A percentile compares a stretch with the other conserved stretches of the same genome.
Evolutionary conservation across 2,113 vertebrate genomes (phyloP).

Genomic region (Pelmatolapia mariae): DNA sequence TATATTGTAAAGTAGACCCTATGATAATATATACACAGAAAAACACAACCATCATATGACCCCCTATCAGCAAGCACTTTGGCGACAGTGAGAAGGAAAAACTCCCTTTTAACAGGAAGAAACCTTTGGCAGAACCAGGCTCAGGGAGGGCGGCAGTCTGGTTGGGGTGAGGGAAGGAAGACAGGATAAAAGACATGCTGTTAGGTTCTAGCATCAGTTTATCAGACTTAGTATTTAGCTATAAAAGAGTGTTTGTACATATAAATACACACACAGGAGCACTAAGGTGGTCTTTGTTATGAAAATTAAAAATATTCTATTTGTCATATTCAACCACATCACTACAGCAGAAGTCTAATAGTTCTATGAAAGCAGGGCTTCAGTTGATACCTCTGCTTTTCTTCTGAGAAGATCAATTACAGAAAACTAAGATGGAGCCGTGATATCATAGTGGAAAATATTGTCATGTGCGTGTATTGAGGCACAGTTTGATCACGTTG

Average conservation of each 20-base stretch:
- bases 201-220: neutral
- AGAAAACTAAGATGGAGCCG: neutral
- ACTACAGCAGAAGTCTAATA: neutral
- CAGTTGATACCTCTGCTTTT: neutral
- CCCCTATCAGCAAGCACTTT: neutral
- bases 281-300: neutral
- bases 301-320: neutral
- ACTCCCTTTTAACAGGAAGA: neutral
- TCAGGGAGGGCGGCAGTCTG: neutral
- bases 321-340: neutral
- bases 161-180: neutral
- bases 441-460: neutral
- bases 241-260: neutral
- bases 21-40: rapidly evolving
- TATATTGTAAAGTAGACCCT: neutral
- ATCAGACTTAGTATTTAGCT: neutral
- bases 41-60: neutral
- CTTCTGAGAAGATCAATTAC: neutral
- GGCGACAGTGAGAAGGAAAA: neutral
- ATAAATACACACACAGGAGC: neutral
- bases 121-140: rapidly evolving
- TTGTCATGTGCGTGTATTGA: rapidly evolving
- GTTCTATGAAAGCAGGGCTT: neutral
- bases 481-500: rapidly evolving
- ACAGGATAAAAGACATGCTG: neutral